Evolutionary conservation across 2,797 vertebrate genomes (phyloP).

Genomic region (Salmo trutta): DNA sequence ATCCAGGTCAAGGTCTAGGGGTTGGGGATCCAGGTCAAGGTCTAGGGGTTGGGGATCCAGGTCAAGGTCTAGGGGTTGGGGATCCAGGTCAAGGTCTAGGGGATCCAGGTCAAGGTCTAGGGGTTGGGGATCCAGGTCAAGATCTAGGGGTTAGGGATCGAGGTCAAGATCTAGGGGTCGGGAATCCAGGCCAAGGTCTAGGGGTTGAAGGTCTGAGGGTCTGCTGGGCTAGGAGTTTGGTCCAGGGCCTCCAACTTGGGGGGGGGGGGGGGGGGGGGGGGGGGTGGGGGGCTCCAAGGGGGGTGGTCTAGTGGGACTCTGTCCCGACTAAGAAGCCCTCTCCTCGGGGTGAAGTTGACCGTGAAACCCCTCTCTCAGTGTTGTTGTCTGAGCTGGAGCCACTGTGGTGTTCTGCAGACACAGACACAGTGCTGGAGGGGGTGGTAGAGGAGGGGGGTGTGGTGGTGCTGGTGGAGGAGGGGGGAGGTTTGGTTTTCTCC

Average conservation of each 20-base stretch:
- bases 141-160: no score
- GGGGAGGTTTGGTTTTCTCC: conserved; percentile 95
- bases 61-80: no score
- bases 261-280: neutral
- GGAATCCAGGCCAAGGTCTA: neutral
- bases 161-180: no score
- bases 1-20: no score
- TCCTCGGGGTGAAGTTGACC: conserved; percentile 93
- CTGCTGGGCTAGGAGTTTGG: conserved; percentile 17
- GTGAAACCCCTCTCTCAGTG: conserved; percentile 91
- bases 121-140: no score
- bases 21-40: no score
- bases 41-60: no score
- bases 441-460: conserved; percentile 81
- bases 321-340: conserved; percentile 92
- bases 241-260: neutral
- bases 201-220: conserved; percentile 11
- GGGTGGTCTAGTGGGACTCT: conserved; percentile 88
- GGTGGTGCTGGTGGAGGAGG: conserved; percentile 76
- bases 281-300: neutral
- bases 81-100: no score
- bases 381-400: conserved; percentile 97
- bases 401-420: conserved; percentile 93
- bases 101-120: no score
- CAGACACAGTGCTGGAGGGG: conserved; percentile 79